These are phyloP conservation scores for Lomographa bimaculata DNA, from an alignment of 2,888 invertebrate species.

Conservation along the genomic window DNA sequence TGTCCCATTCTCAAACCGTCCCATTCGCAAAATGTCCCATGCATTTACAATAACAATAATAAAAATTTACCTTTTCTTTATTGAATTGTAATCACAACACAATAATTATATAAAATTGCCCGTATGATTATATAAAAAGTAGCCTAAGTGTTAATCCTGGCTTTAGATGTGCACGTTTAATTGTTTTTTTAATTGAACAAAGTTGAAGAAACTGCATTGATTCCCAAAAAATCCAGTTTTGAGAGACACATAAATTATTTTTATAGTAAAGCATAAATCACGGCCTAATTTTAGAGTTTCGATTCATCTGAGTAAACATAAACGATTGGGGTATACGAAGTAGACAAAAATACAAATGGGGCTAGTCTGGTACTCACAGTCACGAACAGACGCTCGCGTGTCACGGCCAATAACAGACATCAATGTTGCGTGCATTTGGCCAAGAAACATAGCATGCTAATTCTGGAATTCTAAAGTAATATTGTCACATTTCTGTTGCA, in stretches of 20 bases:
- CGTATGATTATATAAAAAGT: no score
- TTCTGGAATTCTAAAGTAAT: conserved; percentile 64
- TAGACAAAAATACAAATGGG: conserved; percentile 71
- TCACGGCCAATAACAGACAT: conserved; percentile 76
- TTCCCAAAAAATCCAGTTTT: neutral
- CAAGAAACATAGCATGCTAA: conserved; percentile 66
- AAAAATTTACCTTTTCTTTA: no score
- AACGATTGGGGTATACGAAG: conserved; percentile 41
- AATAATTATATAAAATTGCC: no score
- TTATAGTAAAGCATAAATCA: conserved; percentile 44
- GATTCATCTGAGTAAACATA: conserved; percentile 76
- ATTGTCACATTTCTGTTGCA: conserved; percentile 39
- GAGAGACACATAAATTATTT: conserved; percentile 16
- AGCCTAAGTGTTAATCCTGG: no score
- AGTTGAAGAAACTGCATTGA: no score
- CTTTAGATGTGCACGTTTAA: no score
- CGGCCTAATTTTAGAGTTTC: conserved; percentile 69
- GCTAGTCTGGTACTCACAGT: conserved; percentile 49
- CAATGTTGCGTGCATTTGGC: conserved; percentile 78
- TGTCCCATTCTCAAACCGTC: no score
- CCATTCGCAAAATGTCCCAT: no score
- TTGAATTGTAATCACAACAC: no score
- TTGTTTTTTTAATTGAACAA: no score
- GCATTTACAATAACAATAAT: no score
- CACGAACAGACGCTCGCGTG: conserved; percentile 56